Evolutionary conservation across 1,140 invertebrate genomes (phyloP), one percentile per base, ranked within the genome.

Genomic region (Tribolium castaneum): DNA sequence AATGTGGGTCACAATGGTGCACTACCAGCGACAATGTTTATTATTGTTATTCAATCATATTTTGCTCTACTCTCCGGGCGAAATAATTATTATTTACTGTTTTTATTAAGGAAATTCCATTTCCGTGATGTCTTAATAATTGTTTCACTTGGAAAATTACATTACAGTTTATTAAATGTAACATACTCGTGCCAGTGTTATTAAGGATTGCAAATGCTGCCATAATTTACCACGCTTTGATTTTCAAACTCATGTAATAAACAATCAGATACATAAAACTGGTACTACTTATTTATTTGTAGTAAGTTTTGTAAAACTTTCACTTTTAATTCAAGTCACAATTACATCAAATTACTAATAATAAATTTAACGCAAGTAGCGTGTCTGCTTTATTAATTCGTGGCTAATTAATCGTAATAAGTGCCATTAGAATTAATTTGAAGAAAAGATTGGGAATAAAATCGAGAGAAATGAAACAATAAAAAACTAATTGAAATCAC

Each of bases 291-390:
- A 59, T 22, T 22, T 34, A 35, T 66, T 66, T 35, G 3, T 35
- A 35, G 25, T 16, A 34, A 35, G n/a, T 13, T 35, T 13, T 39
- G 10, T 59, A 35, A 66, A 66, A 66, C 59, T 66, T 66, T 66
- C 59, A 66, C 59, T 66, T 35, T 66, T 66, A 66, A 35, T 66
- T 66, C 14, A 14, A 34, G 25, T 66, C 59, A 66, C 51, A 52
- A 52, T 66, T 66, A 35, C 22, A 22, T 59, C 9, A 66, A 66
- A 35, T 35, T 10, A 52, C 51, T 52, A 12, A 52, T 12, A 39
- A 39, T 10, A 10, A 59, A 59, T 6, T 35, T 13, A 14, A 25
- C 14, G 19, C 14, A 34, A 6, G 13, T n/a, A 35, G 25, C 59
- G 34, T 66, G 30, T 66, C 59, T 66, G 9, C 14, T 34, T 59